Base-by-base conservation (phyloP, 2,113 vertebrate species). In the Tupaia tana region DNA sequence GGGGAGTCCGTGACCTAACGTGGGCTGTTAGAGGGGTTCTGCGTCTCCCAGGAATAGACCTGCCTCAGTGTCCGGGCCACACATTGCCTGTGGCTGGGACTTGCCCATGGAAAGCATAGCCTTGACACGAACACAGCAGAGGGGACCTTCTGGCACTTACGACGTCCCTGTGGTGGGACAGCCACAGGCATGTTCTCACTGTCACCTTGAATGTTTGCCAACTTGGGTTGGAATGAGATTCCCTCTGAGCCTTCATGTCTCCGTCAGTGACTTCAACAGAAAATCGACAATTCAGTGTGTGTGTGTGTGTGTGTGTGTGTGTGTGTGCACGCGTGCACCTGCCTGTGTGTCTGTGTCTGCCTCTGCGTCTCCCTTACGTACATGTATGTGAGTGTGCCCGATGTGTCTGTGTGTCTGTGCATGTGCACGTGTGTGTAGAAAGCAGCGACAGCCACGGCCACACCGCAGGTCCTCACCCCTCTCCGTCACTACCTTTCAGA, bases 401-500 rank as follows among this genome's bases (percentile, higher is more conserved):
- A 3, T 70, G 27, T 31, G 29, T 16, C 9, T 34, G 24, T 43
- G 9, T 83, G 8, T 66, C 22, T 83, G 31, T 79, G 56, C 13
- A 4, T 66, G 9, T 18, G 34, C 34, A 9, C 52, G 3, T 43
- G 8, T 59, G n/a, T 83, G 2, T 58, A 70, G 29, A 59, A 73
- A 74, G 29, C 70, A 9, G 43, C 24, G 4, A 16, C 52, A 22
- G 13, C n/a, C 9, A 5, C 20, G 70, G 22, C 59, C 2, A 0
- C 43, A 0, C 0, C 0, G 0, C 0, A 25, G 71, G 89, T 0
- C 0, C 56, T 95, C 63, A 96, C 10, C 20, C 11, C 18, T 90
- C 89, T 97, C 18, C 95, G 8, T 96, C 52, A 91, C 95, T 16
- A 94, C 78, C 87, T 98, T 96, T 74, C 98, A 99, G 99, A 99